Percentiles rank a stretch among this genome's conserved stretches.
These are phyloP conservation scores for Labroides dimidiatus DNA, from an alignment of 2,797 vertebrate genomes.

Conservation along the genomic window DNA sequence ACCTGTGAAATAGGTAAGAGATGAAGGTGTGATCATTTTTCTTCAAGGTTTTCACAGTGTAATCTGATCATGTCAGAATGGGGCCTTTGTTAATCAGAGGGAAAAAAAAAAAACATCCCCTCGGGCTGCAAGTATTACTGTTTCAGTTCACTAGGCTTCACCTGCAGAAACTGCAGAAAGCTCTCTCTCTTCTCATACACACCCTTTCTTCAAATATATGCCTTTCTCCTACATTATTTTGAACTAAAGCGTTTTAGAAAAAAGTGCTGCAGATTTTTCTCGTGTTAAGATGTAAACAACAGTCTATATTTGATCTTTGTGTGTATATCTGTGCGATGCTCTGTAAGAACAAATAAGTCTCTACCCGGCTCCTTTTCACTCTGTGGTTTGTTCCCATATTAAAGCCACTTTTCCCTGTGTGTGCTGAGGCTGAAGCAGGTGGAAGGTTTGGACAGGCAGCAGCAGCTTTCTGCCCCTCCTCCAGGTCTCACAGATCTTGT, in stretches of 20 bases:
- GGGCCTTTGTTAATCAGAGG: slow-evolving; percentile 75
- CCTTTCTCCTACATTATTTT: not conserved
- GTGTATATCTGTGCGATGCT: not conserved
- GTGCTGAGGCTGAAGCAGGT: slow-evolving; percentile 17
- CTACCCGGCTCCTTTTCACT: not conserved
- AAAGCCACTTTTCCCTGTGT: slow-evolving; percentile 21
- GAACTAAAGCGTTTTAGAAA: no score
- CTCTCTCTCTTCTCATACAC: not conserved
- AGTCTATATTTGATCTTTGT: not conserved
- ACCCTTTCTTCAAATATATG: not conserved
- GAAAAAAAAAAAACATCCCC: slow-evolving; percentile 57
- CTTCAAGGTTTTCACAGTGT: slow-evolving; percentile 60
- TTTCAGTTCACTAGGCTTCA: slow-evolving; percentile 54
- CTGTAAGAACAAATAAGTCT: slow-evolving; percentile 7
- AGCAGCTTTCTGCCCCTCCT: slow-evolving; percentile 39
- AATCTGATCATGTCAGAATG: slow-evolving; percentile 80
- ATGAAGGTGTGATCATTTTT: slow-evolving; percentile 66
- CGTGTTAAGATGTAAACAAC: no score
- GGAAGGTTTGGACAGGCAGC: slow-evolving; percentile 19
- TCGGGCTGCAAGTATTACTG: slow-evolving; percentile 64
- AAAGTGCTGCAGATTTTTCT: no score
- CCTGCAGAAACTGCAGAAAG: slow-evolving; percentile 35
- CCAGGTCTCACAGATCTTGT: slow-evolving; percentile 39
- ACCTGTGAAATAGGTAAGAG: slow-evolving; percentile 50
- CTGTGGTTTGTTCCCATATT: slow-evolving; percentile 10